Conservation (phyloP, 2,888 invertebrate genomes). For the Agrochola circellaris region DNA sequence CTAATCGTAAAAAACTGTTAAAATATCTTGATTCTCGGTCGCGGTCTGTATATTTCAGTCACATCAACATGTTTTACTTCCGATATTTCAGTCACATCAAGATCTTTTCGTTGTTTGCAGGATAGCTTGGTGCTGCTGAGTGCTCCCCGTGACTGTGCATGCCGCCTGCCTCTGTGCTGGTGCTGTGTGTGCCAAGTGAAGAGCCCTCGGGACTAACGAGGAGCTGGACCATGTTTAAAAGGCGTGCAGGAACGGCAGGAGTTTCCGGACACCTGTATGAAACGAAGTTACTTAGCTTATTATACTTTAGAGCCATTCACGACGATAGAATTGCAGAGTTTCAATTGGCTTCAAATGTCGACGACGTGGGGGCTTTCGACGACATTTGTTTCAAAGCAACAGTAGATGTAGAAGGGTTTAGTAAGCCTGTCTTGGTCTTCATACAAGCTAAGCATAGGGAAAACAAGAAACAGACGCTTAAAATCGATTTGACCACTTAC, state of each 20-base stretch:
- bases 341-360: constrained; percentile 59
- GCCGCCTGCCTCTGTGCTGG: not conserved
- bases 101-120: constrained; percentile 4
- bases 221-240: not conserved
- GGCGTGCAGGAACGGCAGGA: not conserved
- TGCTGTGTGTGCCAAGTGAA: not conserved
- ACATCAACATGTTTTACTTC: no score
- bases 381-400: constrained; percentile 57
- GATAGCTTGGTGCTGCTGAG: not conserved
- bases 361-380: constrained; percentile 53
- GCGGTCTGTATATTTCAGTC: no score
- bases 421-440: constrained; percentile 36
- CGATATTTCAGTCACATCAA: not conserved
- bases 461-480: constrained; percentile 17
- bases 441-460: constrained; percentile 61
- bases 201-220: not conserved
- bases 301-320: constrained; percentile 48
- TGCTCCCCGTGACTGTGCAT: not conserved
- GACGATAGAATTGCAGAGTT: constrained; percentile 49
- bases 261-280: constrained; percentile 59
- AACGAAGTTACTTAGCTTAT: constrained; percentile 57
- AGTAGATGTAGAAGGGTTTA: constrained; percentile 10
- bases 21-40: no score
- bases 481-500: constrained; percentile 38
- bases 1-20: no score